A percentile compares a stretch with the other conserved stretches of the same genome.
Evolutionary conservation across 2,113 vertebrate species (phyloP).

Genomic region (Odontophorus gujanensis): DNA sequence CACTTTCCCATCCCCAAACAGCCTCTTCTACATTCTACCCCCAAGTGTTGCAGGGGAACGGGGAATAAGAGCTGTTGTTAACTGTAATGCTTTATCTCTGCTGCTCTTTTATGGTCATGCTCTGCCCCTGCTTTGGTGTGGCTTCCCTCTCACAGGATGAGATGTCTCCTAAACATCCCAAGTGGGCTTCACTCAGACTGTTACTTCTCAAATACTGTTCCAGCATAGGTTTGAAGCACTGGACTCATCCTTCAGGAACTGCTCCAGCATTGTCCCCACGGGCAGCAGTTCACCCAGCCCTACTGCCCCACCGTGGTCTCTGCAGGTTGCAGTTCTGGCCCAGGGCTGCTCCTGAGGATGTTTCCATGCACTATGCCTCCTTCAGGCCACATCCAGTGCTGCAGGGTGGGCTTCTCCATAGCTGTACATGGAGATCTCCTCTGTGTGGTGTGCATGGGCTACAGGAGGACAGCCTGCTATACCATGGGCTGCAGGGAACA

Average conservation of each 20-base stretch:
- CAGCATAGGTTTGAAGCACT: background rate
- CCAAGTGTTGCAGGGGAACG: background rate
- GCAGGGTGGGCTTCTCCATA: background rate
- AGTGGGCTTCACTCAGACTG: background rate
- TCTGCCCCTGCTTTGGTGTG: background rate
- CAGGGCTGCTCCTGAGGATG: background rate
- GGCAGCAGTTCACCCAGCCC: background rate
- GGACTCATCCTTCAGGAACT: background rate
- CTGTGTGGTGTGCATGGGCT: background rate
- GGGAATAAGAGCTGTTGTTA: background rate
- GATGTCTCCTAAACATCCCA: background rate
- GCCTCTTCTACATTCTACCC: background rate
- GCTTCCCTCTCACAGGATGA: background rate
- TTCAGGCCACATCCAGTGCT: background rate
- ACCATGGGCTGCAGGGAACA: background rate
- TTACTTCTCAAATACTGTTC: background rate
- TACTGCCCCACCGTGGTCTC: background rate
- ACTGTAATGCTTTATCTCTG: background rate
- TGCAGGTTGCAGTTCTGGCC: background rate
- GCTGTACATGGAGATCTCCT: background rate
- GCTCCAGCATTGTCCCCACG: background rate
- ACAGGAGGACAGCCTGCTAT: background rate
- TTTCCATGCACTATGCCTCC: background rate
- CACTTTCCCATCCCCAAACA: background rate
- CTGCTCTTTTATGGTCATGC: background rate